Percentiles rank a stretch among this genome's conserved stretches.
Conservation (phyloP, 2,888 invertebrate species). For the Hydrotaea cyrtoneurina region DNA sequence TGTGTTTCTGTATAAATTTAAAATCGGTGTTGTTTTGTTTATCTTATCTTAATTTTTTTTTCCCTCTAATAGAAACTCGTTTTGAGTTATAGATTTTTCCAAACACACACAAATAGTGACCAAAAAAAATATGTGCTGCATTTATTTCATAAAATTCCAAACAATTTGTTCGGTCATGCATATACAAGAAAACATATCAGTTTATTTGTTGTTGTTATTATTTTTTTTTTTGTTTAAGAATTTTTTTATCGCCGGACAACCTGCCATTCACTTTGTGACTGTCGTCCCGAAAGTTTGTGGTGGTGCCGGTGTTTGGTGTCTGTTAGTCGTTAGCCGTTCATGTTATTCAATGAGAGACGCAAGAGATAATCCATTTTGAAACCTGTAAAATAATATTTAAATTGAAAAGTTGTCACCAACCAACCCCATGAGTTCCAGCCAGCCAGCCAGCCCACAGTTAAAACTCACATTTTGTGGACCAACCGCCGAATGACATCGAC, state of each 20-base stretch:
- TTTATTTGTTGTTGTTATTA: neutral
- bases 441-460: constrained; percentile 17
- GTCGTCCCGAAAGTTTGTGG: neutral
- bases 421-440: neutral
- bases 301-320: neutral
- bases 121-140: no score
- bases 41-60: constrained; percentile 22
- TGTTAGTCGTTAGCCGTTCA: neutral
- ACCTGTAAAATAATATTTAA: constrained; percentile 61
- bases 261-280: constrained; percentile 24
- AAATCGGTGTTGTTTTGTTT: constrained; percentile 27
- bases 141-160: constrained; percentile 4
- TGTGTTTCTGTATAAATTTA: neutral
- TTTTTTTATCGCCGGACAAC: neutral
- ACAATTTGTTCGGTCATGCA: constrained; percentile 13
- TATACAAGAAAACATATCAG: neutral
- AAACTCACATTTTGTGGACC: neutral
- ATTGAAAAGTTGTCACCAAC: constrained; percentile 66
- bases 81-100: neutral
- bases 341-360: neutral
- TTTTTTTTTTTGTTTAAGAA: neutral
- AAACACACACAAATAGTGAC: neutral
- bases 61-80: neutral
- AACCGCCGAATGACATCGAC: neutral
- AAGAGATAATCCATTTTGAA: constrained; percentile 60